These are phyloP conservation scores for Pararge aegeria DNA, from an alignment of 1,140 invertebrate species.

Conservation along the genomic window DNA sequence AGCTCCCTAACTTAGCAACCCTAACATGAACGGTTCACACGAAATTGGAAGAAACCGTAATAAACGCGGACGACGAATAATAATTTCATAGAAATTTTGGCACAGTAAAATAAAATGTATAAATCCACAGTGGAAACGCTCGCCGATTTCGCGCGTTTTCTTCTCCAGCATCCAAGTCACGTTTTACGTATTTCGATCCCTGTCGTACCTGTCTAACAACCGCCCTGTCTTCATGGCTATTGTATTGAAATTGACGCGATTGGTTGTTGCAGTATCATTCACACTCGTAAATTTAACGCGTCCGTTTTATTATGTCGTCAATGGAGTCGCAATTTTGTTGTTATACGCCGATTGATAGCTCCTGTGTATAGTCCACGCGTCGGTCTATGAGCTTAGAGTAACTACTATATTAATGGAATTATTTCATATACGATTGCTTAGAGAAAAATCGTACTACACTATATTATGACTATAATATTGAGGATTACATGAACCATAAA, in stretches of 20 bases:
- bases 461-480: too few relatives aligned
- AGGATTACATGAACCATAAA: too few relatives aligned
- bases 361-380: too few relatives aligned
- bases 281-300: constrained; percentile 42
- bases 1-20: too few relatives aligned
- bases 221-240: constrained; percentile 32
- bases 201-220: constrained; percentile 42
- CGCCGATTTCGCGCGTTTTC: constrained; percentile 7
- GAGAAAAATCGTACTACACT: too few relatives aligned
- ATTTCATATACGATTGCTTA: too few relatives aligned
- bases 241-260: constrained; percentile 46
- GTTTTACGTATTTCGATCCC: constrained; percentile 38
- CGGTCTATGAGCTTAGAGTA: too few relatives aligned
- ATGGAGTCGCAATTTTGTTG: not conserved
- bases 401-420: too few relatives aligned
- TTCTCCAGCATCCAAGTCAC: constrained; percentile 30
- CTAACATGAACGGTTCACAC: too few relatives aligned
- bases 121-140: constrained; percentile 11
- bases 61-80: too few relatives aligned
- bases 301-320: constrained; percentile 40
- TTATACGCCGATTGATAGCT: not conserved
- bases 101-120: not conserved
- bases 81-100: too few relatives aligned
- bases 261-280: constrained; percentile 36
- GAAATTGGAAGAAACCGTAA: too few relatives aligned